Conservation (phyloP, 2,797 vertebrate species). For the Pseudochaenichthys georgianus region DNA sequence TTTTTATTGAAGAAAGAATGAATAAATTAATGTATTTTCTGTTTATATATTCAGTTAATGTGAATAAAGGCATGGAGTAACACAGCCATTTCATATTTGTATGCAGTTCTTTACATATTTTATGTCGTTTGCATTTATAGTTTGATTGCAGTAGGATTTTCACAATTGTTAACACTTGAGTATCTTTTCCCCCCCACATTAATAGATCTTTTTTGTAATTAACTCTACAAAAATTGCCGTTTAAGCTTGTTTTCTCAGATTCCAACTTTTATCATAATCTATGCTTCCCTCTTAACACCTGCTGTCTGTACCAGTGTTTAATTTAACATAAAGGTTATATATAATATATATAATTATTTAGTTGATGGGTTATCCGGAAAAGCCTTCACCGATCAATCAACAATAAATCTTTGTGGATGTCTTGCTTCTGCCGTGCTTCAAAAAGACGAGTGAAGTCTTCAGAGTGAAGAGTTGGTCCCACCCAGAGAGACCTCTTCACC, state of each 20-base stretch:
- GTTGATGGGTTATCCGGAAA: background rate
- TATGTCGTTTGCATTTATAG: background rate
- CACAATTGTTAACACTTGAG: background rate
- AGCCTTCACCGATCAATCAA: background rate
- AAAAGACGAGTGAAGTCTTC: slow-evolving; percentile 41
- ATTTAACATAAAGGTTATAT: too few species aligned
- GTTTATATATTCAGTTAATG: background rate
- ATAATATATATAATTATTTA: background rate
- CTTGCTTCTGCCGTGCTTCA: slow-evolving; percentile 19
- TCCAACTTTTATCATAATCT: background rate
- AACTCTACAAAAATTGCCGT: background rate
- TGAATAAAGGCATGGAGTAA: background rate
- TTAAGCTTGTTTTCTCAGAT: background rate
- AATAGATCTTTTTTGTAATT: background rate
- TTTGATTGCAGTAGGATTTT: background rate
- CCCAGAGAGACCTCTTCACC: slow-evolving; percentile 63
- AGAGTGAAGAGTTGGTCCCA: slow-evolving; percentile 40
- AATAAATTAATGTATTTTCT: background rate
- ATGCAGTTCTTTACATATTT: background rate
- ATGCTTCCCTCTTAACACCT: background rate
- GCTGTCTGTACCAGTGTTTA: background rate
- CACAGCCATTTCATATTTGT: background rate
- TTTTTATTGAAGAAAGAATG: background rate
- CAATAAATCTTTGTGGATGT: slow-evolving; percentile 13
- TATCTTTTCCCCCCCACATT: accelerated